A percentile compares a stretch with the other conserved stretches of the same genome.
These are phyloP conservation scores for Ciona savignyi DNA, from an alignment of 23 tunicate species.

Conservation along the genomic window DNA sequence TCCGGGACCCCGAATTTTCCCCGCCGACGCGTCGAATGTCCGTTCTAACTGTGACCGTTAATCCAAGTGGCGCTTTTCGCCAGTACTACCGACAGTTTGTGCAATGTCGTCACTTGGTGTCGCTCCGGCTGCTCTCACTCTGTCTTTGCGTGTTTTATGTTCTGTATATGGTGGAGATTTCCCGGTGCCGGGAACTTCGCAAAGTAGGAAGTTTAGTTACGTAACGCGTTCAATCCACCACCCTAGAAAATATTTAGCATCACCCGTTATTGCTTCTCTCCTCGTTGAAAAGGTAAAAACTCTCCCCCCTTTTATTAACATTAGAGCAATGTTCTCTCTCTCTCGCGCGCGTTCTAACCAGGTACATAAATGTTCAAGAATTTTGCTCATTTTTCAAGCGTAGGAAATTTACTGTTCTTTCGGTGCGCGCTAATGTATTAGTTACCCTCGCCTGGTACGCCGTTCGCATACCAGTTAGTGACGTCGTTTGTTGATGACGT, in stretches of 20 bases:
- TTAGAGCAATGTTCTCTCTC: too few relatives aligned
- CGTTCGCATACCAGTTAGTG: not conserved
- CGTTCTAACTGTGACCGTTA: constrained; percentile 23
- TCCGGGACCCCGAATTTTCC: constrained; percentile 23
- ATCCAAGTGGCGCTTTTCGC: not conserved
- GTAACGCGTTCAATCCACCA: too few relatives aligned
- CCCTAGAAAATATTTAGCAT: too few relatives aligned
- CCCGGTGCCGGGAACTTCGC: not conserved
- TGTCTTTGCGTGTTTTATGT: not conserved
- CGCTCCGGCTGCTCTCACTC: too few relatives aligned
- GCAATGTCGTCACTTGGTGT: not conserved
- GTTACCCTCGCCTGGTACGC: not conserved
- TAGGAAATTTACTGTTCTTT: not conserved
- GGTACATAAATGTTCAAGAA: not conserved
- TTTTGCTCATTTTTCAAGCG: not conserved
- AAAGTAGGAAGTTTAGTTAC: not conserved
- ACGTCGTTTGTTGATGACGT: not conserved
- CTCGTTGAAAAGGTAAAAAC: too few relatives aligned
- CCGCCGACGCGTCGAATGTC: constrained; percentile 63
- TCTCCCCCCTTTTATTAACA: too few relatives aligned
- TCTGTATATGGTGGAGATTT: not conserved
- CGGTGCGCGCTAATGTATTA: not conserved
- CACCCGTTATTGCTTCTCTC: too few relatives aligned
- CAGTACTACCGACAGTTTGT: not conserved
- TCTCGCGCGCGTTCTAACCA: too few relatives aligned